These are phyloP conservation scores for Poeciliopsis presidionis DNA, from an alignment of 2,797 vertebrate genomes.

Conservation along the genomic window DNA sequence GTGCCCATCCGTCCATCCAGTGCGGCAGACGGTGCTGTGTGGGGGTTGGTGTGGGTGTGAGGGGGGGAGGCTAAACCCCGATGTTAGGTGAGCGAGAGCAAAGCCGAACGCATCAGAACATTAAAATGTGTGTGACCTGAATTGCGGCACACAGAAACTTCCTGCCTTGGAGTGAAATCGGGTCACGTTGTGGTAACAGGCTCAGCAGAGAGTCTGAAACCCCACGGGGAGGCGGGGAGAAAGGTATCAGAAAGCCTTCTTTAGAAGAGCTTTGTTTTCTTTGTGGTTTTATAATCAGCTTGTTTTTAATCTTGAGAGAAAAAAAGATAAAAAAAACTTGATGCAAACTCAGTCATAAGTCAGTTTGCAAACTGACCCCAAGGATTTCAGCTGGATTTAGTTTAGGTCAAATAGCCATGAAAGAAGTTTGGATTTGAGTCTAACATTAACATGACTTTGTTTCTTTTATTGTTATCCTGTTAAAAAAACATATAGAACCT, in stretches of 20 bases:
- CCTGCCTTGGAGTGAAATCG: neutral
- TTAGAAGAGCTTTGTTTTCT: neutral
- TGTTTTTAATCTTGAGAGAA: neutral
- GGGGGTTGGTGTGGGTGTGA: no score
- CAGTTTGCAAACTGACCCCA: neutral
- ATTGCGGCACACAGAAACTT: neutral
- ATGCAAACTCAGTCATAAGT: neutral
- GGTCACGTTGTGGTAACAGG: neutral
- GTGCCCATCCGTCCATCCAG: slow-evolving; percentile 34
- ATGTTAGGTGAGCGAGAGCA: slow-evolving; percentile 5
- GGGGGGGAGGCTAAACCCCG: neutral
- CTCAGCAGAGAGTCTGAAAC: neutral
- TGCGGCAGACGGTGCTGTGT: neutral
- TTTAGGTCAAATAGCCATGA: neutral
- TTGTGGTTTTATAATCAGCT: neutral
- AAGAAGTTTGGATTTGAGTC: neutral
- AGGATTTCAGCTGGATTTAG: neutral
- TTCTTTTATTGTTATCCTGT: neutral
- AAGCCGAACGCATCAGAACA: neutral
- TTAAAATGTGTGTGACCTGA: neutral
- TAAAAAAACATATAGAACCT: neutral
- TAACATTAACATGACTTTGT: neutral
- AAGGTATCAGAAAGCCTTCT: neutral
- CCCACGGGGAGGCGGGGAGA: neutral
- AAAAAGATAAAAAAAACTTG: neutral